These are phyloP conservation scores for Melanotus villosus DNA, from an alignment of 2,888 invertebrate species.

Conservation along the genomic window DNA sequence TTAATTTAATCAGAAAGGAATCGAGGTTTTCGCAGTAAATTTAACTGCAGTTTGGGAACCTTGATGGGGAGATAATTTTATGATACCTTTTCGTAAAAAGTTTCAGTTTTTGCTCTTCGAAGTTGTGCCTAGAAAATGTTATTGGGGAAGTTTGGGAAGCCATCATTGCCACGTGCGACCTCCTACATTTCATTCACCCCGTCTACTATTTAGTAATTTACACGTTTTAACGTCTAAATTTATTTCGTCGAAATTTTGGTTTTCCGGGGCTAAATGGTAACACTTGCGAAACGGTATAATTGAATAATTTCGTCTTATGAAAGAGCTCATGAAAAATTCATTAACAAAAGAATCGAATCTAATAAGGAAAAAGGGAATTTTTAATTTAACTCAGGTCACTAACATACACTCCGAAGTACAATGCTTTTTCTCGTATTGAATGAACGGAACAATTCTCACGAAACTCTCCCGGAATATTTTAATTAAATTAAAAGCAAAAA, in stretches of 20 bases:
- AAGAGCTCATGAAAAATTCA: slow-evolving; percentile 18
- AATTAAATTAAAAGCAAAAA: slow-evolving; percentile 36
- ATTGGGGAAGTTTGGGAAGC: slow-evolving; percentile 30
- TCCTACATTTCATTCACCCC: slow-evolving; percentile 23
- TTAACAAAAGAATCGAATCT: slow-evolving; percentile 20
- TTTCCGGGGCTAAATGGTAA: no score
- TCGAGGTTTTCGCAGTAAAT: no score
- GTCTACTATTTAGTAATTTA: slow-evolving; percentile 11
- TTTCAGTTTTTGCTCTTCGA: background rate
- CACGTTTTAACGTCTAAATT: no score
- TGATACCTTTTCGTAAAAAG: no score
- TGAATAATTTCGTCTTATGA: slow-evolving; percentile 13
- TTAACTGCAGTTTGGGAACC: no score
- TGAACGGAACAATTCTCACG: slow-evolving; percentile 21
- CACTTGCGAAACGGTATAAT: background rate
- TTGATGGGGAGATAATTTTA: no score
- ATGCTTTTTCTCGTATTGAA: slow-evolving; percentile 5
- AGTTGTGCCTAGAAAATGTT: slow-evolving; percentile 20
- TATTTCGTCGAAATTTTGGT: no score
- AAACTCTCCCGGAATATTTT: slow-evolving; percentile 31
- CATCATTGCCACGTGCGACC: slow-evolving; percentile 29
- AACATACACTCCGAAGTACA: slow-evolving; percentile 15
- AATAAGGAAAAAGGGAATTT: slow-evolving; percentile 27
- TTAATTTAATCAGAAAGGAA: no score
- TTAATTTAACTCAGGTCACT: slow-evolving; percentile 26